These are phyloP conservation scores for Pelosia muscerda DNA, from an alignment of 2,888 invertebrate genomes.

Conservation along the genomic window DNA sequence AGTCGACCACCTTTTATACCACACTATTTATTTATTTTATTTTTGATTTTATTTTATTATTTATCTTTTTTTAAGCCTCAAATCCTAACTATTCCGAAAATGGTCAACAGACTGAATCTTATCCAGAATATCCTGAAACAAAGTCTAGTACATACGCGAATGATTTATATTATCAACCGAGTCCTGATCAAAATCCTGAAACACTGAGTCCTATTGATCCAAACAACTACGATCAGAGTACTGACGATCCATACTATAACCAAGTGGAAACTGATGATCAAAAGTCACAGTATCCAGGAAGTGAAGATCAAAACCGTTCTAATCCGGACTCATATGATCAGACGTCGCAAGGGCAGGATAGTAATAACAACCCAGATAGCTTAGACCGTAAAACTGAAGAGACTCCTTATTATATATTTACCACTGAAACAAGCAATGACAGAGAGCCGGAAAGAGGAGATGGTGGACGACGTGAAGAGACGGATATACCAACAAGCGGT, in stretches of 20 bases:
- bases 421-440: slow-evolving; percentile 6
- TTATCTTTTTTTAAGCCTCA: slow-evolving; percentile 3
- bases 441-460: slow-evolving; percentile 14
- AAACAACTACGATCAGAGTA: background rate
- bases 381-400: background rate
- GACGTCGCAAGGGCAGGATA: background rate
- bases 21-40: background rate
- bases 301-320: background rate
- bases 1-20: background rate
- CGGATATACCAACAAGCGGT: slow-evolving; percentile 5
- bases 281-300: background rate
- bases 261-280: background rate
- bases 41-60: background rate
- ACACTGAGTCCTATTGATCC: background rate
- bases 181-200: background rate
- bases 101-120: background rate
- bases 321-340: background rate
- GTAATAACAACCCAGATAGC: background rate
- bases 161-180: background rate
- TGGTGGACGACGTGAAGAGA: slow-evolving; percentile 15
- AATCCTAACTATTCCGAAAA: background rate
- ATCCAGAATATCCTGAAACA: slow-evolving; percentile 7
- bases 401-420: background rate
- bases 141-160: background rate
- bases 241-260: background rate